Evolutionary conservation across 2,113 vertebrate species (phyloP).

Genomic region (Sinocyclocheilus maitianheensis): DNA sequence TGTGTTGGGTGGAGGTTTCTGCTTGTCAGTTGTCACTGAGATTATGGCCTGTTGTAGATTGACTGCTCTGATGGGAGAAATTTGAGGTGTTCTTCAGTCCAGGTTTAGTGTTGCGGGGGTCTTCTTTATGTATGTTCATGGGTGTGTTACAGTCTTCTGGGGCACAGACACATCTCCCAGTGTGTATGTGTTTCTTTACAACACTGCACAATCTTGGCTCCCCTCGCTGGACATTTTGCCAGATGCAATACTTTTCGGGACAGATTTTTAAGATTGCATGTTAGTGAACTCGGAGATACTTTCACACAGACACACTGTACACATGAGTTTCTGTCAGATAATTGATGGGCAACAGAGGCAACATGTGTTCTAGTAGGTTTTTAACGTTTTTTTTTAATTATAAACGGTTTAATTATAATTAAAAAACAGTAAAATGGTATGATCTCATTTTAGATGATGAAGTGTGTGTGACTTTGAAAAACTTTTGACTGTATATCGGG

Average conservation of each 20-base stretch:
- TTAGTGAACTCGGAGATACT: not conserved
- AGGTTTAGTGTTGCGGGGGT: not conserved
- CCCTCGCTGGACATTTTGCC: not conserved
- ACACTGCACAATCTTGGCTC: slow-evolving; percentile 18
- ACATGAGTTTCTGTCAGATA: not conserved
- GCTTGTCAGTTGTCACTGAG: slow-evolving; percentile 61
- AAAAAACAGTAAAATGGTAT: not conserved
- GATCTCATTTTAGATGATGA: not conserved
- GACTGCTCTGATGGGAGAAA: slow-evolving; percentile 54
- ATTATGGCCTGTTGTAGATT: slow-evolving; percentile 59
- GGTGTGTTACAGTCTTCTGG: slow-evolving; percentile 32
- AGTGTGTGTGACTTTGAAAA: not conserved
- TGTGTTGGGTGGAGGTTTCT: slow-evolving; percentile 63
- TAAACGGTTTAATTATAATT: not conserved
- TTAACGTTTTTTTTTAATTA: too few species aligned
- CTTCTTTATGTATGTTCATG: not conserved
- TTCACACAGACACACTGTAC: not conserved
- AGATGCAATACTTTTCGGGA: slow-evolving; percentile 17
- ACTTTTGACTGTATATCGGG: not conserved
- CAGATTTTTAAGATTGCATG: slow-evolving; percentile 3
- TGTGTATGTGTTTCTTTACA: not conserved
- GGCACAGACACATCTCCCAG: slow-evolving; percentile 14
- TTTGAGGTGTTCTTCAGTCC: slow-evolving; percentile 2
- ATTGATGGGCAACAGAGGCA: not conserved
- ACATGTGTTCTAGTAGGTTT: not conserved